Base-by-base conservation (phyloP, 1,140 invertebrate genomes). In the Aphaenogaster rudis region DNA sequence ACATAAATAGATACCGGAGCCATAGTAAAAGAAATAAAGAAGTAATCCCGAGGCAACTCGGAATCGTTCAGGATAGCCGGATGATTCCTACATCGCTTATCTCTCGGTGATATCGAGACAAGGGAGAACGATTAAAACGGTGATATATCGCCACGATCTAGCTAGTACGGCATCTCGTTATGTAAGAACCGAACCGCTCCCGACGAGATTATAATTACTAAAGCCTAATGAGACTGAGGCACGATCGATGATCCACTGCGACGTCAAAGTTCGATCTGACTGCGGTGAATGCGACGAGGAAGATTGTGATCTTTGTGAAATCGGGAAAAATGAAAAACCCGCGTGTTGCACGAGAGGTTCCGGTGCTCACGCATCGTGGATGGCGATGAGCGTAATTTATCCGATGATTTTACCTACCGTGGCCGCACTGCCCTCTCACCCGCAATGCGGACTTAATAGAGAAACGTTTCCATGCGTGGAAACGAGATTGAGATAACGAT, bases 101-200 rank as follows among this genome's bases (percentile, higher is more conserved):
- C 82, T 88, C 42, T 33, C 57, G 52, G 39, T 72, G 76, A 88
- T 90, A 88, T 85, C 63, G 33, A 61, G 79, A 80, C 88, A 90
- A 61, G 79, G 4, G 59, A 48, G 11, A 59, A 77, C 52, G 90
- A 91, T 91, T 91, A 91, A 88, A 91, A 91, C 87, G 79, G 84
- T 91, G 87, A 91, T 91, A 91, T 84, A 91, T 91, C 88, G 71
- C 84, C 64, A 57, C 77, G 81, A 89, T 91, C 85, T 67, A 13
- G 63, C 84, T 71, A 85, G 59, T 89, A 86, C 64, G 50, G 64
- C 28, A 48, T 17, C 54, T 85, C 88, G 54, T 89, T 91, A 86
- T 64, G 81, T 88, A 91, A 91, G 76, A 57, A 45, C 11, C 71
- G 39, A 86, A 88, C 11, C 52, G 64, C n/a, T 59, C 21, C 63